Base-by-base conservation (phyloP, 2,797 vertebrate species). In the Salarias fasciatus region DNA sequence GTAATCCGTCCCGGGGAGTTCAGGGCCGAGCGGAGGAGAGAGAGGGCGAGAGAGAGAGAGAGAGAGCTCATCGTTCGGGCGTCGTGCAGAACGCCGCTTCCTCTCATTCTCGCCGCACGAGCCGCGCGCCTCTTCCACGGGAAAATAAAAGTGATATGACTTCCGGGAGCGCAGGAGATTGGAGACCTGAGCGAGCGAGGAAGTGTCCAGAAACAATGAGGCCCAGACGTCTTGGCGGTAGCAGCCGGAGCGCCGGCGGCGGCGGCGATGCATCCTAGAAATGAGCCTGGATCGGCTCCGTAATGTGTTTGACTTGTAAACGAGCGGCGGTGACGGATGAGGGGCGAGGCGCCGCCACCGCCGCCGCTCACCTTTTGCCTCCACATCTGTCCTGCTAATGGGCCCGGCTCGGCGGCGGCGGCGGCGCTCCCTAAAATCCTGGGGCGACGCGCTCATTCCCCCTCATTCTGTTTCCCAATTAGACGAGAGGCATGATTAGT, bases 11-110 rank as follows among this genome's bases (percentile, higher is more conserved):
- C 92, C 94, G 66, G 80, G 78, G 80, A 86, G 77, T 95, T 95
- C 92, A 91, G 94, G 93, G 95, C 93, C 94, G 92, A 95, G 94
- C 93, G 95, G 92, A 77, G n/a, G n/a, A n/a, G n/a, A n/a, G n/a
- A n/a, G n/a, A n/a, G n/a, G n/a, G n/a, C n/a, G n/a, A n/a, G n/a
- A n/a, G n/a, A n/a, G n/a, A n/a, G 80, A 63, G n/a, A n/a, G 56
- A 92, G 94, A 93, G 57, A 69, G 38, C 94, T 95, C 93, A 92
- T 95, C 94, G 63, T 56, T 44, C 52, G 66, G 64, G 75, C 75
- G 55, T 66, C 49, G 64, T 40, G 56, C 60, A 8, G 33, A 63
- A 58, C 60, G 57, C 49, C 49, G 57, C 84, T 92, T 94, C 83
- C 84, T 89, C 87, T 89, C 77, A 86, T 92, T 91, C 91, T 86